Evolutionary conservation across 2,113 vertebrate species (phyloP).

Genomic region (Microcebus griseorufus): DNA sequence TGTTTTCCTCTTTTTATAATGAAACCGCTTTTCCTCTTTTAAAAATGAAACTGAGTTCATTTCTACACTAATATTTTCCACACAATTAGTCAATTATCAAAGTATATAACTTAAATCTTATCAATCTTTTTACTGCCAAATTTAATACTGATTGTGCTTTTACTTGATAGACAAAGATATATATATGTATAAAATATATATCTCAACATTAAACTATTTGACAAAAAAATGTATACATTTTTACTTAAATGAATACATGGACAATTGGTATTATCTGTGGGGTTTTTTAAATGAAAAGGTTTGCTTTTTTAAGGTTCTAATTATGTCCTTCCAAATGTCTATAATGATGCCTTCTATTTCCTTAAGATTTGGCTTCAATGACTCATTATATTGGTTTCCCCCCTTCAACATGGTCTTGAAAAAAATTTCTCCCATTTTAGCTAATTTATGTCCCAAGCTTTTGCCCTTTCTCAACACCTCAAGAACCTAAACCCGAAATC

Average conservation of each 20-base stretch:
- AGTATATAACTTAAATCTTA: neutral
- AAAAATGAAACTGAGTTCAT: neutral
- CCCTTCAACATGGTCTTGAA: neutral
- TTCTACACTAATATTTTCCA: neutral
- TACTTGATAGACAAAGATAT: neutral
- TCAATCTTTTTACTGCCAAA: constrained; percentile 26
- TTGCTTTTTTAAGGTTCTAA: constrained; percentile 27
- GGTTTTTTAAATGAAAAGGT: neutral
- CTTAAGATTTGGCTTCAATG: neutral
- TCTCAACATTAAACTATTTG: neutral
- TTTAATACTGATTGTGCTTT: constrained; percentile 10
- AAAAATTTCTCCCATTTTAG: neutral
- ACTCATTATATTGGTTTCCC: neutral
- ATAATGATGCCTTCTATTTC: neutral
- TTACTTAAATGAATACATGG: neutral
- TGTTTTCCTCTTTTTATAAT: neutral
- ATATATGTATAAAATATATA: neutral
- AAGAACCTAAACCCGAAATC: neutral
- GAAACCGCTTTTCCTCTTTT: neutral
- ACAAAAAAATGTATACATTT: constrained; percentile 13
- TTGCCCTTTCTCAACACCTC: neutral
- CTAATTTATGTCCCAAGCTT: neutral
- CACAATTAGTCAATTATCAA: neutral
- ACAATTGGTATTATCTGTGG: neutral
- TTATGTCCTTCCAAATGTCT: neutral